Evolutionary conservation across 2,888 invertebrate species (phyloP).

Genomic region (Spisula subtruncata): DNA sequence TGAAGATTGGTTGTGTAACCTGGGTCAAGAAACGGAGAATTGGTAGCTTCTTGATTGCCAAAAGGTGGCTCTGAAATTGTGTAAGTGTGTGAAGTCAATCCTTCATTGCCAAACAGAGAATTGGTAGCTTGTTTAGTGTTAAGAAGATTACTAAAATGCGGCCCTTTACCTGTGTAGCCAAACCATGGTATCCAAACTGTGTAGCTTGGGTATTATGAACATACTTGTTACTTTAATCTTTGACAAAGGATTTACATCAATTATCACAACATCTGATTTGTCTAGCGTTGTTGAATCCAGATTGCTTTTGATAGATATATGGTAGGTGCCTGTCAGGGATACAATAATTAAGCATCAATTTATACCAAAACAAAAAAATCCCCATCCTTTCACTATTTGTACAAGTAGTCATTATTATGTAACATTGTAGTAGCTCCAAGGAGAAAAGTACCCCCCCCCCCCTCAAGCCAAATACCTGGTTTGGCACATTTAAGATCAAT

Average conservation of each 20-base stretch:
- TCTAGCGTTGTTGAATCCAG: not conserved
- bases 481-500: conserved; percentile 9
- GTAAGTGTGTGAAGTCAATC: too few species aligned
- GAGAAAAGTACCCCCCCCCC: not conserved
- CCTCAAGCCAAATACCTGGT: conserved; percentile 18
- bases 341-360: conserved; percentile 20
- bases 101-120: not conserved
- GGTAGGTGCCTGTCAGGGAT: conserved; percentile 6
- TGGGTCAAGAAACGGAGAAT: too few species aligned
- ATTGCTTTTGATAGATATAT: not conserved
- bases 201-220: too few species aligned
- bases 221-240: too few species aligned
- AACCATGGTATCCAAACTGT: too few species aligned
- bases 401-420: conserved; percentile 22
- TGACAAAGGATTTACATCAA: too few species aligned
- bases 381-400: conserved; percentile 14
- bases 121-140: not conserved
- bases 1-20: too few species aligned
- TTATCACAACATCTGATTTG: not conserved
- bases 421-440: conserved; percentile 13
- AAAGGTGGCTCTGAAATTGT: too few species aligned
- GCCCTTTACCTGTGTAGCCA: too few species aligned
- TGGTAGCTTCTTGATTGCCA: too few species aligned
- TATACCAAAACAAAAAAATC: conserved; percentile 19
- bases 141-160: too few species aligned